Evolutionary conservation across 1,140 invertebrate genomes (phyloP), one percentile per base, ranked within the genome.

Genomic region (Aphaenogaster rudis): DNA sequence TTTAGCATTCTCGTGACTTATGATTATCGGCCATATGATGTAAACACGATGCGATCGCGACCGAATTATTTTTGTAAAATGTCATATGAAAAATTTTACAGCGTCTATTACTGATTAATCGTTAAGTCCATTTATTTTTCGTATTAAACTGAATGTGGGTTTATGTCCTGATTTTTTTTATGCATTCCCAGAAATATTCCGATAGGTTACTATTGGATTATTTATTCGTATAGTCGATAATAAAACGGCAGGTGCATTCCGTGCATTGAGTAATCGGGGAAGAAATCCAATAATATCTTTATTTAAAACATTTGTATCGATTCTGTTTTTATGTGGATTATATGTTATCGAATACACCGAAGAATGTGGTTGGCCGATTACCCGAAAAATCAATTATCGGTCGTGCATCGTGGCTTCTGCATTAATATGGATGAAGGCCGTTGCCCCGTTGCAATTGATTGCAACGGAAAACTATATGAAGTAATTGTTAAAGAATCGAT

Each of bases 301-400:
- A 84, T 84, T 74, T 61, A 39, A 84, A 74, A 84, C 59, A 76
- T 84, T 74, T 48, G 54, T 84, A 84, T 84, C 54, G 42, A 72
- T 76, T n/a, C 3, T 50, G 80, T 42, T 76, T 84, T 84, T 74
- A 63, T 50, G 54, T 61, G 80, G 54, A 84, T 84, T 84, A 84
- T 84, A 84, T 61, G 69, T 61, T 84, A 84, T 74, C 33, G 69
- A 74, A 50, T 84, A 82, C 48, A 69, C 4, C 28, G 42, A 84
- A 76, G 80, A 84, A 74, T 76, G 69, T 48, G 69, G 80, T 76
- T 48, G 67, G 69, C 52, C 69, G 69, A 84, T 84, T 84, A 84
- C 42, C 67, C 69, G 80, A 84, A 84, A 84, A 84, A 84, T 84
- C 80, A 84, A 84, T 84, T 84, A 84, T 84, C 42, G 80, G 54